These are phyloP conservation scores for Hycleus phaleratus DNA, from an alignment of 1,140 invertebrate species.

Conservation along the genomic window DNA sequence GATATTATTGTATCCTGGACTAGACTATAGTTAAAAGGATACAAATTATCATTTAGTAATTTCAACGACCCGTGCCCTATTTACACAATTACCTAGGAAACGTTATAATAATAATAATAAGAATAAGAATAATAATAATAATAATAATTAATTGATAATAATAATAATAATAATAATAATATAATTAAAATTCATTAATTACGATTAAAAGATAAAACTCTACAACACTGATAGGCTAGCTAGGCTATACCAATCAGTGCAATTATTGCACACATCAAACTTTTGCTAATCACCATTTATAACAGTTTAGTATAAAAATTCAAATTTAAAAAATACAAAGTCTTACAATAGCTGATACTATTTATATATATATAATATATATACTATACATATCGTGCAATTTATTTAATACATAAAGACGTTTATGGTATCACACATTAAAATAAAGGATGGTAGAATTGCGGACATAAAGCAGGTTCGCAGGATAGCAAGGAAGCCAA, in stretches of 20 bases:
- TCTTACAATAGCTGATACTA: constrained; percentile 43
- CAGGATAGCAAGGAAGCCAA: constrained; percentile 7
- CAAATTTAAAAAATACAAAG: constrained; percentile 45
- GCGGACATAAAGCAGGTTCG: constrained; percentile 31
- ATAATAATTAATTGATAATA: too few relatives aligned
- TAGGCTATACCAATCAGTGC: constrained; percentile 18
- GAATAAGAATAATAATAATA: too few relatives aligned
- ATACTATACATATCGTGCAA: constrained; percentile 42
- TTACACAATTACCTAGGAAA: constrained; percentile 37
- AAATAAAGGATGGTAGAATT: constrained; percentile 33
- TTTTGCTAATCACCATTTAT: constrained; percentile 41
- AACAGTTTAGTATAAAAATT: constrained; percentile 45
- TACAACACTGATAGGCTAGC: constrained; percentile 23
- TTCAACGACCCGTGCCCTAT: constrained; percentile 29
- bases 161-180: too few relatives aligned
- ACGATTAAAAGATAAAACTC: constrained; percentile 37
- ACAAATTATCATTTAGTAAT: constrained; percentile 19
- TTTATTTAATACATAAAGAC: constrained; percentile 40
- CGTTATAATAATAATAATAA: constrained; percentile 25
- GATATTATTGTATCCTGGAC: constrained; percentile 18
- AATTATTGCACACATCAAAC: constrained; percentile 41
- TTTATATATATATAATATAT: constrained; percentile 30
- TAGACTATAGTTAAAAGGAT: constrained; percentile 13
- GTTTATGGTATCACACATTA: constrained; percentile 40
- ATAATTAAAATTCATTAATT: constrained; percentile 21